Base-by-base conservation (phyloP, 2,113 vertebrate species). In the Upupa epops region DNA sequence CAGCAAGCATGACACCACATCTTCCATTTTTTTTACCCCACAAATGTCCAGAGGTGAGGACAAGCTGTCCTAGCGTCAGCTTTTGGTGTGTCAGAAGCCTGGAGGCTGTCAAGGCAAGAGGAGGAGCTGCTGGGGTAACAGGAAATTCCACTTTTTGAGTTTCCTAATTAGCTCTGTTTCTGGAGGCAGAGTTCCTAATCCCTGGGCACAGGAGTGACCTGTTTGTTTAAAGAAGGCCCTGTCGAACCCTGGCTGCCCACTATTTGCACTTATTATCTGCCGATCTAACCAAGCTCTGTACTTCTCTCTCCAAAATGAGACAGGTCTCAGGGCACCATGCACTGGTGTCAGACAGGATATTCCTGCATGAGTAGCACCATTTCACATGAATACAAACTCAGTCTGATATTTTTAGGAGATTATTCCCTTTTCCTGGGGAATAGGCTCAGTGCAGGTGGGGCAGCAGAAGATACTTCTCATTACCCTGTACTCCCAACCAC, bases 71-170 rank as follows among this genome's bases (percentile, higher is more conserved):
- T 55, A 7, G 19, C 13, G 22, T 63, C n/a, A 1, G 0, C 37
- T 54, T 80, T 26, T 3, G 16, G 60, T 5, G 0, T 25, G 24
- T 49, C 66, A 45, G 1, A 72, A 79, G 28, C 2, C 4, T 2
- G 0, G 55, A 87, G 48, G 9, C 37, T 60, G 37, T 19, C 1
- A 0, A 7, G 24, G 45, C 29, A 37, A 71, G 56, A 72, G 40
- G 25, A 90, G 24, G 48, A 78, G 58, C 70, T 75, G 54, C 51
- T 49, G 18, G 63, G 78, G 31, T 2, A 89, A 71, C 77, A 91
- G 91, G 78, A 93, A 93, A 92, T 87, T 85, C 84, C 51, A 69
- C 89, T 93, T 94, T 75, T 80, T 10, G 0, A 69, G 66, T 82
- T 69, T 87, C 79, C 81, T 85, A 89, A 92, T 92, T 79, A 84